Base-by-base conservation (phyloP, 2,888 invertebrate species). In the Tenthredo scrophulariae region DNA sequence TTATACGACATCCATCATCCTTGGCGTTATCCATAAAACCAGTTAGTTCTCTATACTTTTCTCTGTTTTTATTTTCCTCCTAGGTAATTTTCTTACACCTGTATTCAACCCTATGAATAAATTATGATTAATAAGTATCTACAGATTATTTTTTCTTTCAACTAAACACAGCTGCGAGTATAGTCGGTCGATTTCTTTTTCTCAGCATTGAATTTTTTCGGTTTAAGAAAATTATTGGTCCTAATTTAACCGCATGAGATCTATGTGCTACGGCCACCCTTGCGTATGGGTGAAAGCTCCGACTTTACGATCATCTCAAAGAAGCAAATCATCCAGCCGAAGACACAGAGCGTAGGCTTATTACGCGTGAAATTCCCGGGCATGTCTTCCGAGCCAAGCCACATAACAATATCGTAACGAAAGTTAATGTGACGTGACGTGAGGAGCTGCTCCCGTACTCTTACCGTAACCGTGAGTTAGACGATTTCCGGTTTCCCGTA, bases 301-400 rank as follows among this genome's bases (percentile, higher is more conserved):
- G 62, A 62, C 58, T 77, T 84, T 22, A 58, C 43, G 77, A 84
- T 77, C 79, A 70, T 85, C 79, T 37, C 37, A 33, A 65, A 62
- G 74, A 50, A 72, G 62, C 40, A 85, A 74, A 72, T 83, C 84
- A 79, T 79, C 67, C 84, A 46, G 72, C 65, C 72, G 84, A 83
- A 85, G 79, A 62, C 40, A 80, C 40, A 50, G 67, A 87, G 85
- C 84, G 80, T 84, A 74, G 70, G 83, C 65, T 83, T 83, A 83
- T 83, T 65, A 83, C 83, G 83, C 83, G 83, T 83, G 83, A 83
- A 83, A 83, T 83, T 83, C 22, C 10, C 29, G 15, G 46, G 46
- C 46, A 18, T 70, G 83, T 65, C 67, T 70, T 83, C 10, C 50
- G 18, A 46, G 67, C n/a, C 67, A 70, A n/a, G 46, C 58, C 65